These are phyloP conservation scores for Zaprionus capensis DNA, from an alignment of 1,140 invertebrate species.

Conservation along the genomic window DNA sequence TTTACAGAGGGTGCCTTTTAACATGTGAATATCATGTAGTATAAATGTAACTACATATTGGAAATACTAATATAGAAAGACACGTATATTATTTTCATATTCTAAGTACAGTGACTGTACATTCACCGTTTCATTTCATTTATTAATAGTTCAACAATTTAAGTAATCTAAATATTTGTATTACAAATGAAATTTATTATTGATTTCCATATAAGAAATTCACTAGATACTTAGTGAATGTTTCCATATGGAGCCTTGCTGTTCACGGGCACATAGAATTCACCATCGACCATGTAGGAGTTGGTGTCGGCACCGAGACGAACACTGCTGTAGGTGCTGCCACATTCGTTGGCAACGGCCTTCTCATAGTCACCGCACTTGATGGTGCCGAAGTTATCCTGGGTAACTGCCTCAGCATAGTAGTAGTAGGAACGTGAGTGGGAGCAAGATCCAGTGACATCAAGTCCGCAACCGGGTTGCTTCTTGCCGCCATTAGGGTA, in stretches of 20 bases:
- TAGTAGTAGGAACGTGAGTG: conserved; percentile 86
- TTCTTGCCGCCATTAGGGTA: conserved; percentile 85
- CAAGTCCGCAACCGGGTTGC: conserved; percentile 86
- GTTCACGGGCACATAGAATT: conserved; percentile 69
- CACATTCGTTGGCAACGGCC: conserved; percentile 65
- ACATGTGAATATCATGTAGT: no score
- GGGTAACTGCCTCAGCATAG: conserved; percentile 85
- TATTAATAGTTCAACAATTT: conserved; percentile 13
- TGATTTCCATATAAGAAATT: background rate
- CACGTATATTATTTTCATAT: background rate
- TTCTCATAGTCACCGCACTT: conserved; percentile 60
- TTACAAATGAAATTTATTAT: background rate
- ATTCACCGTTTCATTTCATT: background rate
- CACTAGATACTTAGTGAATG: conserved; percentile 62
- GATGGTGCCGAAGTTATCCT: conserved; percentile 60
- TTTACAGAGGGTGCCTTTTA: no score
- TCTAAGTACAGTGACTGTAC: background rate
- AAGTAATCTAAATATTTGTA: background rate
- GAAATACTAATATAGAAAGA: no score
- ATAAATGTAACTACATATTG: no score
- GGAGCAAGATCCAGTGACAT: conserved; percentile 80
- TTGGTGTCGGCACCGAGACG: conserved; percentile 83
- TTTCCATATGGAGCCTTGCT: conserved; percentile 78
- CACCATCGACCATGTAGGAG: conserved; percentile 73
- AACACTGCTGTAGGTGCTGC: conserved; percentile 64